phyloP scores from a whole-genome alignment of 2,113 vertebrate genomes.

The Dolichotis patagonum region DNA sequence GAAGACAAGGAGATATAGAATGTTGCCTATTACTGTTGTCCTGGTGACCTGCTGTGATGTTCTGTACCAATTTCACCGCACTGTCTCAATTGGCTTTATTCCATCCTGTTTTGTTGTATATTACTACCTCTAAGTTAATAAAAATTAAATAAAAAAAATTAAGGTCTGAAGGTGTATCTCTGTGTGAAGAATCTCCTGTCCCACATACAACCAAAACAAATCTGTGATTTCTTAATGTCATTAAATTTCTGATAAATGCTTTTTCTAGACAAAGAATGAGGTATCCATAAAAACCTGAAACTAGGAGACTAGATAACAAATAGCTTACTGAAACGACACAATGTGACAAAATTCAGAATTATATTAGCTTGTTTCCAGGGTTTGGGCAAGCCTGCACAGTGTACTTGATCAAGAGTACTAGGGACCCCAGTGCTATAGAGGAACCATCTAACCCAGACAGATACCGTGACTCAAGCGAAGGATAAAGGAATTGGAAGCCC shows the following conservation, averaged over 20 bases:
- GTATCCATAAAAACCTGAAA: neutral
- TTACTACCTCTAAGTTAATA: no score
- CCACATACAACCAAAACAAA: neutral
- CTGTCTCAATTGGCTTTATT: no score
- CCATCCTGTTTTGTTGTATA: no score
- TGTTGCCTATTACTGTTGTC: no score
- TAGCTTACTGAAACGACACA: neutral
- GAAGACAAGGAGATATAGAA: no score
- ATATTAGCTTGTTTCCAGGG: neutral
- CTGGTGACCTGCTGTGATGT: no score
- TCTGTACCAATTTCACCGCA: no score
- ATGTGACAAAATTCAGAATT: neutral
- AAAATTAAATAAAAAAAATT: no score
- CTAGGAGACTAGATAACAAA: neutral
- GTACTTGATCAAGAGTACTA: neutral
- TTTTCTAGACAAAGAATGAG: neutral
- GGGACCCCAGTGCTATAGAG: neutral
- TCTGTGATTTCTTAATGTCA: neutral
- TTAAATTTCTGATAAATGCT: conserved; percentile 12
- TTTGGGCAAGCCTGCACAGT: neutral
- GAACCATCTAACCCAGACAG: neutral
- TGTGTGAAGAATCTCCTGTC: neutral
- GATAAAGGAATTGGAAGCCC: neutral
- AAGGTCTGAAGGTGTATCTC: neutral
- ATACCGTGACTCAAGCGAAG: neutral